These are phyloP conservation scores for Cephus runcator DNA, from an alignment of 2,888 invertebrate genomes.

Conservation along the genomic window DNA sequence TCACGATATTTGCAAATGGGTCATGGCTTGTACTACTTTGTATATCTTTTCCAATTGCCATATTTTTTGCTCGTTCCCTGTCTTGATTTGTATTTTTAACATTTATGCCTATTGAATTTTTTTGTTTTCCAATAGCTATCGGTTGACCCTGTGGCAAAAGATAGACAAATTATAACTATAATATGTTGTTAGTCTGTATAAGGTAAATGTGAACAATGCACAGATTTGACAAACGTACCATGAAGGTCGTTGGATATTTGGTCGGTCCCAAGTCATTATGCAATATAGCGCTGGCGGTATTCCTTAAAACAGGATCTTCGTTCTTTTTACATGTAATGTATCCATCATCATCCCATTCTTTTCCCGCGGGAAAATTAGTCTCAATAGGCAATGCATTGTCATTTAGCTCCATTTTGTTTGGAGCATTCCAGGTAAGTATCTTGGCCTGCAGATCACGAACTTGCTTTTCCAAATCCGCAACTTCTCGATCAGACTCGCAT, in stretches of 20 bases:
- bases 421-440: conserved; percentile 16
- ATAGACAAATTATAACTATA: not conserved
- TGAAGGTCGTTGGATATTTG: conserved; percentile 16
- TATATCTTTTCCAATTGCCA: not conserved
- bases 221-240: conserved; percentile 14
- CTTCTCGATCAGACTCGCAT: conserved; percentile 61
- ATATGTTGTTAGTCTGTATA: not conserved
- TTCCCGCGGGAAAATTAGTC: conserved; percentile 14
- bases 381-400: conserved; percentile 22
- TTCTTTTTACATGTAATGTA: conserved; percentile 17
- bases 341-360: conserved; percentile 17
- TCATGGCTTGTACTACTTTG: conserved; percentile 16
- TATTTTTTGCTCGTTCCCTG: not conserved
- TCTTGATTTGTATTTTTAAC: conserved; percentile 17
- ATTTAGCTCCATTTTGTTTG: not conserved
- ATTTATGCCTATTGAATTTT: conserved; percentile 9
- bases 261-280: conserved; percentile 9
- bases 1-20: conserved; percentile 28
- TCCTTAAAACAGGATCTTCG: conserved; percentile 6
- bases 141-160: not conserved
- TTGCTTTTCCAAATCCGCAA: conserved; percentile 46
- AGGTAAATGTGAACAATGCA: not conserved
- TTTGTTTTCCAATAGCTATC: conserved; percentile 7
- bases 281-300: conserved; percentile 15
- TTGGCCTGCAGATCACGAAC: conserved; percentile 35